Evolutionary conservation across 2,888 invertebrate genomes (phyloP), one percentile per base, ranked within the genome.

Genomic region (Agelastica alni): DNA sequence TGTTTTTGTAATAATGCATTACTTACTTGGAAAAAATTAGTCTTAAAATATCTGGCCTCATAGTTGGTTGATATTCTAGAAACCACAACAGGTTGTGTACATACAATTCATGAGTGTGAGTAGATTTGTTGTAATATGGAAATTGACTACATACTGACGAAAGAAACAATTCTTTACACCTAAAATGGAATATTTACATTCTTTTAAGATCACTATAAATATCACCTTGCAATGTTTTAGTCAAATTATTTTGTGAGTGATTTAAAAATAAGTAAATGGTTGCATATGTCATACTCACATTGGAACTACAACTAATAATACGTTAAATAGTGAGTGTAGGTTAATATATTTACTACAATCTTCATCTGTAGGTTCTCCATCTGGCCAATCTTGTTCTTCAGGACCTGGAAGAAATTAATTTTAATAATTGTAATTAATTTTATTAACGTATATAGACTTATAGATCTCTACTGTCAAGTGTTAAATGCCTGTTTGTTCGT

Each of bases 71-170:
- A 72, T 92, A 92, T 34, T 85, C 83, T 54, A 86, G 78, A 61
- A 93, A 81, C 80, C 85, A 85, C 46, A 96, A 80, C 34, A 93
- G 74, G 75, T 93, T 93, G 69, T 87, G 84, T 12, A 92, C 73
- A 74, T 89, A 96, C 7, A 87, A 83, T 67, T 88, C 86, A 60
- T 91, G 88, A 1, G 82, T 73, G 66, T 85, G 85, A 2, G 85
- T 77, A 1, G 85, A 80, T 51, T 83, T 85, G 67, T 85, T 87
- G 71, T 85, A 83, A 73, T 91, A 95, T 0, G 96, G 96, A 75
- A 88, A 94, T 41, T 82, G 78, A 2, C 80, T 79, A 49, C 80
- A 78, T 12, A 92, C 76, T 7, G 83, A 79, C 39, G 86, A 83
- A 63, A 89, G 71, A 12, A 93, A 74, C 14, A 89, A 75, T 57